These are phyloP conservation scores for Crotophaga sulcirostris DNA, from an alignment of 2,113 vertebrate genomes.

Conservation along the genomic window DNA sequence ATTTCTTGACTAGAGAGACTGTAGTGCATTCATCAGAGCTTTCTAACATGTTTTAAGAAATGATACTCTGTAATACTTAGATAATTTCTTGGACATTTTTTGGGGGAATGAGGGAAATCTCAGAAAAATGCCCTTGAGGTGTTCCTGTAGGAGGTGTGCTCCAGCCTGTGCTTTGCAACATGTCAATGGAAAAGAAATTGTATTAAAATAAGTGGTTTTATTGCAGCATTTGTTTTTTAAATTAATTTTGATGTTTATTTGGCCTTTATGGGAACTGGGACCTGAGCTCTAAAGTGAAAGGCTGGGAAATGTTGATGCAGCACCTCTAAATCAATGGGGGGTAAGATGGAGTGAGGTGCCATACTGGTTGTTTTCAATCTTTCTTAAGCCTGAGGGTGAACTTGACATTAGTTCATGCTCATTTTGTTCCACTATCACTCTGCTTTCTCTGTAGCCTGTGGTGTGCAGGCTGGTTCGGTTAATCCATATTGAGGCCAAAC, in stretches of 20 bases:
- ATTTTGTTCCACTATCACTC: not conserved
- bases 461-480: not conserved
- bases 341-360: not conserved
- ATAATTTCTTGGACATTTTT: not conserved
- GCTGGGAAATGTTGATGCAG: not conserved
- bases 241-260: constrained; percentile 46
- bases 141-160: not conserved
- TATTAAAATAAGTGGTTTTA: constrained; percentile 9
- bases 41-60: not conserved
- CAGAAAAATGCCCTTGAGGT: not conserved
- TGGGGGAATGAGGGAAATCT: not conserved
- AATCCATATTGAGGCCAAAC: not conserved
- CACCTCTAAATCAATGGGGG: not conserved
- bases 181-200: constrained; percentile 5
- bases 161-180: not conserved
- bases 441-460: not conserved
- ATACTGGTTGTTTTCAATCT: not conserved
- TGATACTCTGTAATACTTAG: not conserved
- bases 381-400: not conserved
- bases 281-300: not conserved
- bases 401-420: not conserved
- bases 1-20: not conserved
- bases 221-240: constrained; percentile 2
- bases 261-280: constrained; percentile 1
- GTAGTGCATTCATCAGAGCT: not conserved